Evolutionary conservation across 2,888 invertebrate species (phyloP).

Genomic region (Idaea straminata): DNA sequence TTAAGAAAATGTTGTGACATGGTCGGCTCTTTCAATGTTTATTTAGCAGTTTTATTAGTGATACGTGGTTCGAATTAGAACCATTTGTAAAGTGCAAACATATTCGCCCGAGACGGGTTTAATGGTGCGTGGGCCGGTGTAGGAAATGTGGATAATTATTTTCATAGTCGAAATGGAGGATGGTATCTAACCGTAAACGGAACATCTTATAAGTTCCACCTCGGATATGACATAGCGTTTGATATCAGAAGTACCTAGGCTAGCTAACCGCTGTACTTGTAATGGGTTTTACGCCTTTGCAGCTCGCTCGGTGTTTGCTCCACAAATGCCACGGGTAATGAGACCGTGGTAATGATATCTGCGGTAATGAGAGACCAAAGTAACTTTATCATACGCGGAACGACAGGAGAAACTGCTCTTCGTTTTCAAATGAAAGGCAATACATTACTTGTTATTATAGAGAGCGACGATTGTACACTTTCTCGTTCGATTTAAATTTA

Average conservation of each 20-base stretch:
- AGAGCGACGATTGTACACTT: slow-evolving; percentile 55
- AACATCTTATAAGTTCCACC: slow-evolving; percentile 6
- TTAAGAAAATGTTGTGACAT: slow-evolving; percentile 43
- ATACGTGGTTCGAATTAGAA: slow-evolving; percentile 12
- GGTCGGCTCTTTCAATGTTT: slow-evolving; percentile 15
- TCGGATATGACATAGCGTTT: slow-evolving; percentile 2
- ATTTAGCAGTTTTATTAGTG: slow-evolving; percentile 3
- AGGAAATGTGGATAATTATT: slow-evolving; percentile 17
- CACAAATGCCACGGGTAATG: slow-evolving; percentile 49
- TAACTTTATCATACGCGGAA: slow-evolving; percentile 68
- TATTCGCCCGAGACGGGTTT: slow-evolving; percentile 10
- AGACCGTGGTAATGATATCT: slow-evolving; percentile 58
- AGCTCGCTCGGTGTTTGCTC: slow-evolving; percentile 39
- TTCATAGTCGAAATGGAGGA: slow-evolving; percentile 14
- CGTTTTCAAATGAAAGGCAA: slow-evolving; percentile 68
- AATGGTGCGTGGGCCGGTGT: slow-evolving; percentile 16
- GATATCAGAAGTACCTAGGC: slow-evolving; percentile 9
- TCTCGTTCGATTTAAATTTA: slow-evolving; percentile 54
- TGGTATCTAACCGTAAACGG: slow-evolving; percentile 9
- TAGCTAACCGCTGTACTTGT: slow-evolving; percentile 13
- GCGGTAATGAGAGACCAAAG: slow-evolving; percentile 59
- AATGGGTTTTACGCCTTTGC: slow-evolving; percentile 40
- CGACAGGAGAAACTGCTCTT: slow-evolving; percentile 64
- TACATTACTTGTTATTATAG: slow-evolving; percentile 48
- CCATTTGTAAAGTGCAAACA: slow-evolving; percentile 18